Evolutionary conservation across 1,140 invertebrate species (phyloP).

Genomic region (Lepidurus couesii): DNA sequence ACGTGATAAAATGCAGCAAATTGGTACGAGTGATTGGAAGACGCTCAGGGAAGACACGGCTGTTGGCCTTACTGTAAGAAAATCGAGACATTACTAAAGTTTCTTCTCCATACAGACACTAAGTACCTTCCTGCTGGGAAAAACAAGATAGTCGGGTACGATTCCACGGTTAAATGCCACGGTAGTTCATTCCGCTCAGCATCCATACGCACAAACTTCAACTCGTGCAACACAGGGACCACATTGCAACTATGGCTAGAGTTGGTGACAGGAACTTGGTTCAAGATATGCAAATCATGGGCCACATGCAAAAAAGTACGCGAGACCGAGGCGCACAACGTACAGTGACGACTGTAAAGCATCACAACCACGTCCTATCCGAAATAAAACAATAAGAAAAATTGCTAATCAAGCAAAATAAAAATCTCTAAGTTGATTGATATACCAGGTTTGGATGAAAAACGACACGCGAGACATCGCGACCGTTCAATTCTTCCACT

Average conservation of each 20-base stretch:
- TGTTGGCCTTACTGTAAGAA: background rate
- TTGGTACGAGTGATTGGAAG: slow-evolving; percentile 10
- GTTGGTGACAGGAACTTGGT: background rate
- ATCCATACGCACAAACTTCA: slow-evolving; percentile 3
- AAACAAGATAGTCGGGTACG: background rate
- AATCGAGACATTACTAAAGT: background rate
- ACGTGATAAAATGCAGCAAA: background rate
- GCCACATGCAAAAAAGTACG: background rate
- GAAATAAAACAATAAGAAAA: background rate
- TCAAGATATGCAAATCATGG: background rate
- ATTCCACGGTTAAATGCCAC: slow-evolving; percentile 3
- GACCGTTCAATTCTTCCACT: background rate
- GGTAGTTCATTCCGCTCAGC: slow-evolving; percentile 20
- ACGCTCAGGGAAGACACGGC: background rate
- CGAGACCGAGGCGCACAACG: background rate
- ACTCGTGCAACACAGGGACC: background rate
- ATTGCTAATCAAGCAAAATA: background rate
- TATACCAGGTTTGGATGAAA: background rate
- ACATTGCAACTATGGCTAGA: background rate
- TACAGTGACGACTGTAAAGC: background rate
- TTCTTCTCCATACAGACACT: too few species aligned
- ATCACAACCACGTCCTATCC: background rate
- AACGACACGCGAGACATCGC: background rate
- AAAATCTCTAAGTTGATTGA: background rate
- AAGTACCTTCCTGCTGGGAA: background rate